A percentile compares a stretch with the other conserved stretches of the same genome.
Evolutionary conservation across 2,888 invertebrate genomes (phyloP).

Genomic region (Tenodera sinensis): DNA sequence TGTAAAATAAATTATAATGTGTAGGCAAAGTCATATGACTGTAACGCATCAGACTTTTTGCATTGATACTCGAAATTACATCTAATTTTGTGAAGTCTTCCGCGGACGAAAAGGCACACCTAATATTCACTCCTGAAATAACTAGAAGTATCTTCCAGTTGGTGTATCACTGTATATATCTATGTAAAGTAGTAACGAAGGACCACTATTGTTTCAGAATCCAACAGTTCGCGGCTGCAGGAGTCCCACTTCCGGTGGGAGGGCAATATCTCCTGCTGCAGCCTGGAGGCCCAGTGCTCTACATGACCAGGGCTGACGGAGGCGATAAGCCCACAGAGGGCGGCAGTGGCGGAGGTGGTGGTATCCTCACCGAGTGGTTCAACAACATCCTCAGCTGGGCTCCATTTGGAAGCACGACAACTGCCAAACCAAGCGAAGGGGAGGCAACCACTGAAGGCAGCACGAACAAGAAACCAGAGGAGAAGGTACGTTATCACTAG

Average conservation of each 20-base stretch:
- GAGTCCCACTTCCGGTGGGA: constrained; percentile 8
- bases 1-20: too few relatives aligned
- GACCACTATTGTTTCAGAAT: background rate
- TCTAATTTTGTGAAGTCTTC: too few relatives aligned
- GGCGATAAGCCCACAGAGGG: background rate
- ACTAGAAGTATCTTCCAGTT: too few relatives aligned
- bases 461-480: constrained; percentile 29
- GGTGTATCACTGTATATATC: too few relatives aligned
- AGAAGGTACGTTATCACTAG: constrained; percentile 8
- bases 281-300: constrained; percentile 5
- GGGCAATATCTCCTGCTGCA: constrained; percentile 13
- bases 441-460: constrained; percentile 28
- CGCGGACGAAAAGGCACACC: too few relatives aligned
- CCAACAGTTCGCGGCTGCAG: constrained; percentile 3
- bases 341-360: background rate
- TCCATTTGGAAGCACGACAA: background rate
- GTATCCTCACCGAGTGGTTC: background rate
- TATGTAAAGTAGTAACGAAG: background rate
- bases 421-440: background rate
- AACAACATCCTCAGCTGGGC: constrained; percentile 6
- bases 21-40: too few relatives aligned
- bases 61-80: too few relatives aligned
- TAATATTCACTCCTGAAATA: too few relatives aligned
- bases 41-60: too few relatives aligned
- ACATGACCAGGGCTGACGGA: background rate